Evolutionary conservation across 2,797 vertebrate genomes (phyloP), one percentile per base, ranked within the genome.

Genomic region (Aeoliscus strigatus): DNA sequence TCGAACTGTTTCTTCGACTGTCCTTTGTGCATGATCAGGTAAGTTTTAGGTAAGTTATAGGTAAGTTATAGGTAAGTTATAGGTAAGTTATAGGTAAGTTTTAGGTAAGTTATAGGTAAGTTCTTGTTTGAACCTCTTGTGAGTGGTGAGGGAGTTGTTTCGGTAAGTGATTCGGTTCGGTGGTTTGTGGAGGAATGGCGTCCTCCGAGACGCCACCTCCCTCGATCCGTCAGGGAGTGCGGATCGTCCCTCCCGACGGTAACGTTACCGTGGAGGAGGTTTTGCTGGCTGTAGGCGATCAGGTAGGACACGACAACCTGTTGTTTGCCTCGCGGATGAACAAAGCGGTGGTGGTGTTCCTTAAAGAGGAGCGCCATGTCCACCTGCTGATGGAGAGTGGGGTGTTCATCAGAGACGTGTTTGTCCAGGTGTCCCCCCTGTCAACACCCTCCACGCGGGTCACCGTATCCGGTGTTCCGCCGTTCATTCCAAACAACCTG

Each of bases 141-240:
- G n/a, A n/a, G n/a, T n/a, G n/a, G n/a, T n/a, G n/a, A n/a, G n/a
- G n/a, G n/a, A n/a, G n/a, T n/a, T n/a, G n/a, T n/a, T n/a, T n/a
- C n/a, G n/a, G n/a, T n/a, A n/a, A 6, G 18, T 21, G 18, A 21
- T 21, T 21, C 18, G 6, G 18, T 21, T n/a, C n/a, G n/a, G n/a
- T n/a, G n/a, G n/a, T n/a, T n/a, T n/a, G n/a, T n/a, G 26, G 26
- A 27, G 26, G 26, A 27, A 27, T 27, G 26, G 26, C 26, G 10
- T 27, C 26, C 9, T 10, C 26, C 26, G 26, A 27, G 9, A 27
- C 26, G 2, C 26, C 26, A 11, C 26, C 26, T 47, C 72, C 93
- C 92, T 61, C 91, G 2, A 30, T 14, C 13, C n/a, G 28, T 5
- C 28, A 30, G n/a, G 28, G 28, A 14, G 28, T 14, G 2, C 2